These are phyloP conservation scores for Cariama cristata DNA, from an alignment of 2,113 vertebrate species.

Conservation along the genomic window DNA sequence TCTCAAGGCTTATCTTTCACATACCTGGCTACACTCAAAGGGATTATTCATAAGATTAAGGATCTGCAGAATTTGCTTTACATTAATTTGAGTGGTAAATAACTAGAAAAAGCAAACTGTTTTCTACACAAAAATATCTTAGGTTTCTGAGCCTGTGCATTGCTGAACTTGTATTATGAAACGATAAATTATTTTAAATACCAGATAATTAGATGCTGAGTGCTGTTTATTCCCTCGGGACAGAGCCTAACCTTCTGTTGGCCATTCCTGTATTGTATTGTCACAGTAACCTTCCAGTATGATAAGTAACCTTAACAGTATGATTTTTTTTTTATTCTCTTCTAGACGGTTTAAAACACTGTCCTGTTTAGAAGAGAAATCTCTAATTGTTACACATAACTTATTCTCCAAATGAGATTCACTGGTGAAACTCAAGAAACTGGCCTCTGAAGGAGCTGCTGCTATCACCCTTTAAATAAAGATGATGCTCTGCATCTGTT, in stretches of 20 bases:
- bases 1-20: neutral
- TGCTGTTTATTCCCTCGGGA: neutral
- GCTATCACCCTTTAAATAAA: neutral
- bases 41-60: neutral
- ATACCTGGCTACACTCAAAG: neutral
- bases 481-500: neutral
- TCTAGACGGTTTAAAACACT: neutral
- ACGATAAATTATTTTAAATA: neutral
- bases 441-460: neutral
- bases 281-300: neutral
- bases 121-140: neutral
- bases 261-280: neutral
- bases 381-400: neutral
- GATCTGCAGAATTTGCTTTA: neutral
- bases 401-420: neutral
- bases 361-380: neutral
- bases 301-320: neutral
- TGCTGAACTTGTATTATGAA: neutral
- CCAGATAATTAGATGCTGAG: neutral
- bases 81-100: neutral
- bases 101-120: neutral
- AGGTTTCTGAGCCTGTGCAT: neutral
- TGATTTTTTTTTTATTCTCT: neutral
- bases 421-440: neutral
- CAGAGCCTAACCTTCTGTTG: neutral